Percentiles rank a stretch among this genome's conserved stretches.
Evolutionary conservation across 23 tunicate species (phyloP).

Genomic region (Botrylloides violaceus): DNA sequence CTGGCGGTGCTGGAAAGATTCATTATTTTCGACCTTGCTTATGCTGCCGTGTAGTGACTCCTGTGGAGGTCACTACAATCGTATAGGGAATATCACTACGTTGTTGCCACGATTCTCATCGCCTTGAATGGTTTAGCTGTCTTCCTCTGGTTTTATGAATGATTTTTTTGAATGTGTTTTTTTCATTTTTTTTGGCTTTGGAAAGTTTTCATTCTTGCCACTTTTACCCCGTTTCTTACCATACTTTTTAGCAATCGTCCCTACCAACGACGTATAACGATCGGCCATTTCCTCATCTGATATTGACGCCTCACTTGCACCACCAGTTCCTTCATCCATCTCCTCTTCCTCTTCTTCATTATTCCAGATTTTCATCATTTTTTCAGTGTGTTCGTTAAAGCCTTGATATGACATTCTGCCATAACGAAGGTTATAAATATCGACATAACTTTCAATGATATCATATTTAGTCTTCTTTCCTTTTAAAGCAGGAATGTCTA

Average conservation of each 20-base stretch:
- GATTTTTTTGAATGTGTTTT: neutral
- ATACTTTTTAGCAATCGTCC: conserved; percentile 44
- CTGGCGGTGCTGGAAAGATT: too few species aligned
- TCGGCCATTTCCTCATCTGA: conserved; percentile 93
- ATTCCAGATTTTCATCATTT: conserved; percentile 25
- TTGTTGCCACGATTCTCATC: too few species aligned
- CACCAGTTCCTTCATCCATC: neutral
- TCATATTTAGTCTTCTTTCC: conserved; percentile 35
- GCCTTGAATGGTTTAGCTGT: too few species aligned
- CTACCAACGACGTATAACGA: conserved; percentile 44
- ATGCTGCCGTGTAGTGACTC: too few species aligned
- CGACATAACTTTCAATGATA: conserved; percentile 2
- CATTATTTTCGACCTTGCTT: too few species aligned
- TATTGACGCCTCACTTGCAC: conserved; percentile 15
- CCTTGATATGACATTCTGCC: conserved; percentile 69
- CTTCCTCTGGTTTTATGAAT: neutral
- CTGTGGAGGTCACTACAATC: too few species aligned
- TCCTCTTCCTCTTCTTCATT: conserved; percentile 22
- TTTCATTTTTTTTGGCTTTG: neutral
- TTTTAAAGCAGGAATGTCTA: conserved; percentile 43
- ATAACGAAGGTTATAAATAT: conserved; percentile 22
- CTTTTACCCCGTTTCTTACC: conserved; percentile 10
- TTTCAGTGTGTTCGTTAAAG: conserved; percentile 63
- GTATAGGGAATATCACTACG: too few species aligned
- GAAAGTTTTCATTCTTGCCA: neutral